Conservation (phyloP, 2,113 vertebrate genomes). For the Myotis brandtii region DNA sequence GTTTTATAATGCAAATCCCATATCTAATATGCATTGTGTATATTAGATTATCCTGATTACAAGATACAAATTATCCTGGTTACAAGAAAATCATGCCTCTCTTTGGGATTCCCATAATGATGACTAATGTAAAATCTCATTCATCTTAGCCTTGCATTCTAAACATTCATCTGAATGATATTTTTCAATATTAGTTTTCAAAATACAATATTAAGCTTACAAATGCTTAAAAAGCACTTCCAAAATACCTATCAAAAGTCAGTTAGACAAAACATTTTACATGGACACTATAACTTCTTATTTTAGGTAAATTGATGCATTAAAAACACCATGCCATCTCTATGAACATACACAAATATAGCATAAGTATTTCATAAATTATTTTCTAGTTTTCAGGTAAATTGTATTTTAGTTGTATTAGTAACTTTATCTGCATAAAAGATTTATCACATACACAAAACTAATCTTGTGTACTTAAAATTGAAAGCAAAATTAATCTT, state of each 20-base stretch:
- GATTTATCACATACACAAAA: neutral
- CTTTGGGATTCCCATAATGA: neutral
- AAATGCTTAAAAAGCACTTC: conserved; percentile 59
- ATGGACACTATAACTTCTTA: neutral
- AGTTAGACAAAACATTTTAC: neutral
- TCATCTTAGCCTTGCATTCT: neutral
- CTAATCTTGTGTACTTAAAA: neutral
- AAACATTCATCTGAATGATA: conserved; percentile 10
- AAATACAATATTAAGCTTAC: conserved; percentile 55
- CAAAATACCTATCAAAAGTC: conserved; percentile 57
- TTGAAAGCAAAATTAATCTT: neutral
- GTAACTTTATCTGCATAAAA: conserved; percentile 7
- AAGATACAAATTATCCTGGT: neutral
- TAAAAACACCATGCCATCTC: neutral
- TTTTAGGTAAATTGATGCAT: neutral
- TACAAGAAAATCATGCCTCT: neutral
- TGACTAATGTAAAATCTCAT: neutral
- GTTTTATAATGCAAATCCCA: neutral
- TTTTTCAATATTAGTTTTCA: conserved; percentile 70
- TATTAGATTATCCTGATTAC: neutral
- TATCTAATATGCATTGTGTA: neutral
- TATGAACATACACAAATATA: neutral
- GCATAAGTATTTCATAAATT: neutral
- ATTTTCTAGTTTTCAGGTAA: neutral
- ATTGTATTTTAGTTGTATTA: neutral